phyloP scores from a whole-genome alignment of 2,888 invertebrate species.

The Athetis lepigone region DNA sequence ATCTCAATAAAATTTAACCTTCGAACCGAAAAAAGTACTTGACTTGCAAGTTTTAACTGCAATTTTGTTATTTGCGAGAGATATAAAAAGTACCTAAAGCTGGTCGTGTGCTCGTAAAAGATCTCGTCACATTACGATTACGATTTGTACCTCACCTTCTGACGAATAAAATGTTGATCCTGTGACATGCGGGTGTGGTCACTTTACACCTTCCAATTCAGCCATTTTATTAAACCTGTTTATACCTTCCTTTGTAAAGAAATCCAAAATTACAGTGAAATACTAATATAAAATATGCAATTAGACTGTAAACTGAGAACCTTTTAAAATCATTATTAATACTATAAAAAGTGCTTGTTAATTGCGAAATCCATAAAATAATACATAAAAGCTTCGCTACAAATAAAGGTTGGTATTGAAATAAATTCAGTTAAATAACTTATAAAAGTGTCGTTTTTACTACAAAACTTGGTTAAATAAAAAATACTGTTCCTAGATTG shows the following conservation, averaged over 20 bases:
- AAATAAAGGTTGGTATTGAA: slow-evolving; percentile 44
- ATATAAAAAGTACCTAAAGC: slow-evolving; percentile 75
- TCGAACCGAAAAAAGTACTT: slow-evolving; percentile 67
- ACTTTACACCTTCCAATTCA: slow-evolving; percentile 42
- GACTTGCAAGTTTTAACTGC: slow-evolving; percentile 66
- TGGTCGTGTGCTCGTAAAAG: slow-evolving; percentile 77
- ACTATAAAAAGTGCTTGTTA: slow-evolving; percentile 32
- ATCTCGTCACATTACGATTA: slow-evolving; percentile 74
- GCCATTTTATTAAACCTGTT: slow-evolving; percentile 41
- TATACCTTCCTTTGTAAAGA: slow-evolving; percentile 11
- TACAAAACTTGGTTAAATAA: slow-evolving; percentile 30
- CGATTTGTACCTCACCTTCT: slow-evolving; percentile 74
- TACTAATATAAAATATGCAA: slow-evolving; percentile 17
- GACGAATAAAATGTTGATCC: slow-evolving; percentile 73
- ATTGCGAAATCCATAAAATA: slow-evolving; percentile 43
- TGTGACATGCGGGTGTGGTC: slow-evolving; percentile 61
- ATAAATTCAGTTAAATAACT: slow-evolving; percentile 42
- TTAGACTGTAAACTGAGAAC: slow-evolving; percentile 10
- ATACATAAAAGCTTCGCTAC: slow-evolving; percentile 37
- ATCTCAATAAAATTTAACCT: slow-evolving; percentile 67
- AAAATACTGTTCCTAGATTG: slow-evolving; percentile 37
- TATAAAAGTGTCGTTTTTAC: slow-evolving; percentile 33
- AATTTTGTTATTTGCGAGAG: slow-evolving; percentile 73
- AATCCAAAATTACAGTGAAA: slow-evolving; percentile 8
- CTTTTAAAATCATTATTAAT: slow-evolving; percentile 33